These are phyloP conservation scores for Anoplius nigerrimus DNA, from an alignment of 2,888 invertebrate genomes.

Conservation along the genomic window DNA sequence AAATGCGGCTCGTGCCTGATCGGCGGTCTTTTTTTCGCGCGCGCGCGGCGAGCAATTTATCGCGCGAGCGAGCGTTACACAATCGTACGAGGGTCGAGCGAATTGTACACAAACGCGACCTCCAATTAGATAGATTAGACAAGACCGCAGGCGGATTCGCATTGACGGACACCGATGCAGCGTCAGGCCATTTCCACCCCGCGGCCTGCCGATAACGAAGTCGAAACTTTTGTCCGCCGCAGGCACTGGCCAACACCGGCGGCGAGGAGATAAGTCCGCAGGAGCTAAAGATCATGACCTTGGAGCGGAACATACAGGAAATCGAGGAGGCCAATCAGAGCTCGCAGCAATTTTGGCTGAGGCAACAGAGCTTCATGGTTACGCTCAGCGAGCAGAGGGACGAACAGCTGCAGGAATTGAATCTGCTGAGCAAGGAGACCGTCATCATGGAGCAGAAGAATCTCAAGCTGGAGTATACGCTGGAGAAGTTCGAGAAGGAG, in stretches of 20 bases:
- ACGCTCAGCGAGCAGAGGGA: conserved; percentile 82
- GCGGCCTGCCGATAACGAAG: neutral
- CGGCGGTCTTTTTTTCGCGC: no score
- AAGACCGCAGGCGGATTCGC: no score
- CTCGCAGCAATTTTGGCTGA: conserved; percentile 85
- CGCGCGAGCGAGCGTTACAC: no score
- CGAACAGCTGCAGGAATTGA: conserved; percentile 82
- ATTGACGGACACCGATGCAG: no score
- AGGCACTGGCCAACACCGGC: conserved; percentile 61
- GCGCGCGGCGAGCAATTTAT: no score
- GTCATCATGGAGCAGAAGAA: conserved; percentile 85
- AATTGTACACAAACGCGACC: no score
- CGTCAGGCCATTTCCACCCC: no score
- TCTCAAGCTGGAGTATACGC: conserved; percentile 81
- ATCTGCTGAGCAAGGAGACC: conserved; percentile 82
- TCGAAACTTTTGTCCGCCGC: conserved; percentile 24
- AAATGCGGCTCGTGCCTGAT: no score
- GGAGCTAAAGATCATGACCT: conserved; percentile 80
- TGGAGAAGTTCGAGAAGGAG: conserved; percentile 78
- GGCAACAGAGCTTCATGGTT: conserved; percentile 85
- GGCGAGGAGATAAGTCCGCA: conserved; percentile 76
- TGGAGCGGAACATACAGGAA: conserved; percentile 81
- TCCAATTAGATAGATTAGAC: no score
- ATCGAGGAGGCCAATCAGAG: conserved; percentile 80
- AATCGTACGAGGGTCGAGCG: no score